Evolutionary conservation across 2,888 invertebrate genomes (phyloP).

Genomic region (Pterostichus niger): DNA sequence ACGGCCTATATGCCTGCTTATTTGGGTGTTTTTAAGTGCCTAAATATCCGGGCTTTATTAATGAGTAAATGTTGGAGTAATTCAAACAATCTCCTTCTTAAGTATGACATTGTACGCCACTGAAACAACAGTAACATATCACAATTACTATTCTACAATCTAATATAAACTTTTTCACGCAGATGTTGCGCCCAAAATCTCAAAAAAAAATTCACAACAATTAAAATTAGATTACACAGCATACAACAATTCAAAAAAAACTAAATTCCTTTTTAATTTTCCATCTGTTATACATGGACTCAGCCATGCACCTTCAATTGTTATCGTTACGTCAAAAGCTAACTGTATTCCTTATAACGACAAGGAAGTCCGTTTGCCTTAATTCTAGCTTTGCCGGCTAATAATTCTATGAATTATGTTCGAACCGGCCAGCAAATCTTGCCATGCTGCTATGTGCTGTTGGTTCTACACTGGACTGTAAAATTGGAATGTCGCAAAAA

Average conservation of each 20-base stretch:
- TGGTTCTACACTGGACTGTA: neutral
- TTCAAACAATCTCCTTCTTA: neutral
- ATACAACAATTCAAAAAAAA: constrained; percentile 16
- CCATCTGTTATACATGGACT: constrained; percentile 14
- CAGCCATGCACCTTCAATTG: constrained; percentile 20
- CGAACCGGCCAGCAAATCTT: constrained; percentile 9
- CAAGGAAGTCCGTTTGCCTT: constrained; percentile 52
- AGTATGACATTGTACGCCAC: neutral
- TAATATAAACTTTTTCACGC: neutral
- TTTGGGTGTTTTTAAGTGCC: too few species aligned
- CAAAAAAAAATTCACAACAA: constrained; percentile 23
- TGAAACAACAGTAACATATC: constrained; percentile 4
- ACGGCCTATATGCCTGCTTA: too few species aligned
- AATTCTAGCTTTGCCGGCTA: constrained; percentile 20
- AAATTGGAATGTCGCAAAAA: neutral
- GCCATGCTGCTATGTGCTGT: too few species aligned
- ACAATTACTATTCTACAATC: neutral
- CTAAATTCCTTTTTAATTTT: constrained; percentile 30
- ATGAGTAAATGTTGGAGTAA: too few species aligned
- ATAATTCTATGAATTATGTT: constrained; percentile 58
- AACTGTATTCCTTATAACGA: constrained; percentile 54
- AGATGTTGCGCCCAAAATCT: neutral
- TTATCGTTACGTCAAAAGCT: constrained; percentile 36
- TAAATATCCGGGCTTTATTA: too few species aligned
- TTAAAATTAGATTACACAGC: constrained; percentile 32